Conservation (phyloP, 1,140 invertebrate species). For the Drosophila ercepeae region DNA sequence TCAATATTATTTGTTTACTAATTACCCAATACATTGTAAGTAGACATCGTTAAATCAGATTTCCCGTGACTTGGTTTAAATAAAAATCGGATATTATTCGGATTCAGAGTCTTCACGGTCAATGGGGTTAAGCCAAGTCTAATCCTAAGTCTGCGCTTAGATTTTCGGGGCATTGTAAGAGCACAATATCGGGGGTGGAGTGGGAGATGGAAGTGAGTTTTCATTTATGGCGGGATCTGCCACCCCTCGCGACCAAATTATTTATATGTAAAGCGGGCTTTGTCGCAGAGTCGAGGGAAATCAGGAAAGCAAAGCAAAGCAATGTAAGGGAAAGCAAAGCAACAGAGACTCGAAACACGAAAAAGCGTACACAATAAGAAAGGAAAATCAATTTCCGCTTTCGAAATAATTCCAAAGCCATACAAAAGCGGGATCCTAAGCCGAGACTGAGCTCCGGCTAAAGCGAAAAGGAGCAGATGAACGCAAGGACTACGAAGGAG, state of each 20-base stretch:
- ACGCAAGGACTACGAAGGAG: slow-evolving; percentile 2
- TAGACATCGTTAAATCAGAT: too few relatives aligned
- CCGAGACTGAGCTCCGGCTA: slow-evolving; percentile 52
- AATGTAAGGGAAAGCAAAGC: slow-evolving; percentile 35
- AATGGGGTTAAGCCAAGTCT: slow-evolving; percentile 1
- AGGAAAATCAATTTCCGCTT: slow-evolving; percentile 81
- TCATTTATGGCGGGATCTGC: slow-evolving; percentile 20
- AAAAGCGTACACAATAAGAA: slow-evolving; percentile 75
- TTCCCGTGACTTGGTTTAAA: too few relatives aligned
- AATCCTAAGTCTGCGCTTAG: background rate
- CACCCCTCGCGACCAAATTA: slow-evolving; percentile 14
- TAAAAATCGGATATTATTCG: background rate
- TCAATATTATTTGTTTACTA: too few relatives aligned
- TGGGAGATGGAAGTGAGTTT: slow-evolving; percentile 15
- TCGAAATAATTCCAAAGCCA: slow-evolving; percentile 80
- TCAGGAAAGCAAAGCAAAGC: slow-evolving; percentile 40
- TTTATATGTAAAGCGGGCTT: slow-evolving; percentile 37
- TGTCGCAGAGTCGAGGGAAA: slow-evolving; percentile 33
- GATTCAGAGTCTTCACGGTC: background rate
- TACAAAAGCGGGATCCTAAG: slow-evolving; percentile 66
- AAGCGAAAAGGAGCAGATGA: slow-evolving; percentile 21
- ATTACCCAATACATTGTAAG: too few relatives aligned
- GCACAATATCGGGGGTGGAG: slow-evolving; percentile 6
- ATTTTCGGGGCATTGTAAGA: slow-evolving; percentile 20
- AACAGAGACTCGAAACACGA: slow-evolving; percentile 40